Evolutionary conservation across 37 sponge, comb jelly and placozoan species (phyloP).

Genomic region (Beroe ovata): DNA sequence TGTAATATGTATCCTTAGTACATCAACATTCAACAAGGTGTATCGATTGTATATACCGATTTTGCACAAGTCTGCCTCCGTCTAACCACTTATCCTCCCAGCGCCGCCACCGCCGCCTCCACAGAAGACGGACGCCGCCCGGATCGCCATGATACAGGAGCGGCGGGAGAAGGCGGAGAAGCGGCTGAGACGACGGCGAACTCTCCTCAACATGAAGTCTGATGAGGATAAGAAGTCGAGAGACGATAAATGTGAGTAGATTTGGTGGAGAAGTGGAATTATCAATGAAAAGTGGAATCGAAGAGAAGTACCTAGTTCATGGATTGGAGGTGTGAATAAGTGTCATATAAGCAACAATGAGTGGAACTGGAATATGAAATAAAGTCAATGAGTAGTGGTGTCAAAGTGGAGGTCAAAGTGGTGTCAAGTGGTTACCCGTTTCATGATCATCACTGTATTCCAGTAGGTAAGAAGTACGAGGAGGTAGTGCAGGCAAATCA

Average conservation of each 20-base stretch:
- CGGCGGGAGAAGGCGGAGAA: conserved; percentile 59
- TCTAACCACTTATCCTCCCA: too few species aligned
- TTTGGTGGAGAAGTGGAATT: neutral
- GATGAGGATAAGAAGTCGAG: conserved; percentile 42
- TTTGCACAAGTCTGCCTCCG: too few species aligned
- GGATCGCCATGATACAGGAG: conserved; percentile 64
- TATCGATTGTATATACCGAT: too few species aligned
- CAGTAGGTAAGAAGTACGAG: conserved; percentile 55
- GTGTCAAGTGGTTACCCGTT: too few species aligned
- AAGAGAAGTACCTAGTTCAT: neutral
- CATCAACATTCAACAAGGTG: too few species aligned
- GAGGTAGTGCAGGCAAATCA: conserved; percentile 2
- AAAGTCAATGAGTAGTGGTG: too few species aligned
- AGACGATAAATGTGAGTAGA: conserved; percentile 41
- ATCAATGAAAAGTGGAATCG: neutral
- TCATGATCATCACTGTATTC: too few species aligned
- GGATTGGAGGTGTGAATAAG: too few species aligned
- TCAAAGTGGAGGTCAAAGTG: too few species aligned
- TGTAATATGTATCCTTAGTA: too few species aligned
- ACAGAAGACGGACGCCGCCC: conserved; percentile 49
- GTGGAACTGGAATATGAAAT: too few species aligned
- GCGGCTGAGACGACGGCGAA: conserved; percentile 6
- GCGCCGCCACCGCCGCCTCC: conserved; percentile 59
- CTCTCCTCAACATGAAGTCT: conserved; percentile 48
- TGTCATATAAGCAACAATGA: too few species aligned